Conservation (phyloP, 1,140 invertebrate species). For the Adoxophyes honmai region DNA sequence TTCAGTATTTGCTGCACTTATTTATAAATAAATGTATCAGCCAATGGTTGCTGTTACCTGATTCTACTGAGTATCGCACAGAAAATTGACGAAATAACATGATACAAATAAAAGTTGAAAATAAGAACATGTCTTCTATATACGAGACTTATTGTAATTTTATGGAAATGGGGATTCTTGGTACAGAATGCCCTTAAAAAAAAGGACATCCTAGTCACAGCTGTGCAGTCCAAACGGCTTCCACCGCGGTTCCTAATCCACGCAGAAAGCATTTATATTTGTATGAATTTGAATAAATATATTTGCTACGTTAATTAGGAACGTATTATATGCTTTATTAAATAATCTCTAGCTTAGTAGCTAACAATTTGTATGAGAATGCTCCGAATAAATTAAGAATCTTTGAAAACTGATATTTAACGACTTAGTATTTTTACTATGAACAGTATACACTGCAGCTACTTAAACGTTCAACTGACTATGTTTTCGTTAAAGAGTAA, state of each 20-base stretch:
- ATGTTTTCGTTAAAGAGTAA: neutral
- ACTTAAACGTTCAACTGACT: conserved; percentile 1
- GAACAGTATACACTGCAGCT: conserved; percentile 12
- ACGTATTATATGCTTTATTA: conserved; percentile 13
- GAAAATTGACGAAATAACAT: too few species aligned
- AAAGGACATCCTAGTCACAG: too few species aligned
- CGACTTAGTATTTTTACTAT: conserved; percentile 15
- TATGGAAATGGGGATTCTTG: too few species aligned
- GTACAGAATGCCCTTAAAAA: too few species aligned
- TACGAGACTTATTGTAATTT: too few species aligned
- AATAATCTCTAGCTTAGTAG: conserved; percentile 11
- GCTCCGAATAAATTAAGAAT: conserved; percentile 1
- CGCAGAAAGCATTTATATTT: conserved; percentile 8
- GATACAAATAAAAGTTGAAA: too few species aligned
- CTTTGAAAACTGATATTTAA: neutral
- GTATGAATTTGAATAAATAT: conserved; percentile 15
- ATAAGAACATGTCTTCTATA: too few species aligned
- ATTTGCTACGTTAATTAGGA: conserved; percentile 11
- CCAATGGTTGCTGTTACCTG: too few species aligned
- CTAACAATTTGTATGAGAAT: conserved; percentile 10
- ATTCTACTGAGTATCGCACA: too few species aligned
- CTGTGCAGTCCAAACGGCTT: too few species aligned
- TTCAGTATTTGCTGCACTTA: too few species aligned
- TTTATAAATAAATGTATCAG: too few species aligned
- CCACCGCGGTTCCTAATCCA: neutral